Conservation (phyloP, 2,797 vertebrate species). For the Syndactyla subalaris region DNA sequence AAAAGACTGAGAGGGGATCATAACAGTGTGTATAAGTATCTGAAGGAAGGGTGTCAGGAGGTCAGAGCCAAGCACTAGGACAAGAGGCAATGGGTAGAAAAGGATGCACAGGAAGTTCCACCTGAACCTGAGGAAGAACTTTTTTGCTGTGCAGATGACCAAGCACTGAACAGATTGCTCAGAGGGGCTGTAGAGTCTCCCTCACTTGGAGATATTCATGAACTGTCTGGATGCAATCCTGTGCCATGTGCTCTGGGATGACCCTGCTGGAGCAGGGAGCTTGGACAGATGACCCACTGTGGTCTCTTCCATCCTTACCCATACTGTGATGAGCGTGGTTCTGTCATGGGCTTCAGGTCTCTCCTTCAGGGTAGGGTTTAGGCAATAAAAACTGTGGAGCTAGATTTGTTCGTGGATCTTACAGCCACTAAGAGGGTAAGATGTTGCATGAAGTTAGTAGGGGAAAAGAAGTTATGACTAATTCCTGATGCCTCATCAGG, state of each 20-base stretch:
- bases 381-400: background rate
- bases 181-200: background rate
- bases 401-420: background rate
- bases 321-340: background rate
- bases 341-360: background rate
- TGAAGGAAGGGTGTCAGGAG: background rate
- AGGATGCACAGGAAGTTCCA: background rate
- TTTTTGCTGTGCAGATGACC: background rate
- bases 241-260: background rate
- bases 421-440: background rate
- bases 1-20: background rate
- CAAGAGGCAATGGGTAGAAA: background rate
- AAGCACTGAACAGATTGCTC: background rate
- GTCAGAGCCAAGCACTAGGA: background rate
- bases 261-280: background rate
- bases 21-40: background rate
- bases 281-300: background rate
- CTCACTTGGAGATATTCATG: background rate
- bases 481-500: conserved; percentile 19
- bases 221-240: background rate
- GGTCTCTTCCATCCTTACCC: background rate
- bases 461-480: background rate
- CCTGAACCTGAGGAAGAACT: background rate
- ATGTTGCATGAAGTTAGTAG: background rate
- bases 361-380: background rate